These are phyloP conservation scores for Paramisgurnus dabryanus DNA, from an alignment of 2,113 vertebrate species.

Conservation along the genomic window DNA sequence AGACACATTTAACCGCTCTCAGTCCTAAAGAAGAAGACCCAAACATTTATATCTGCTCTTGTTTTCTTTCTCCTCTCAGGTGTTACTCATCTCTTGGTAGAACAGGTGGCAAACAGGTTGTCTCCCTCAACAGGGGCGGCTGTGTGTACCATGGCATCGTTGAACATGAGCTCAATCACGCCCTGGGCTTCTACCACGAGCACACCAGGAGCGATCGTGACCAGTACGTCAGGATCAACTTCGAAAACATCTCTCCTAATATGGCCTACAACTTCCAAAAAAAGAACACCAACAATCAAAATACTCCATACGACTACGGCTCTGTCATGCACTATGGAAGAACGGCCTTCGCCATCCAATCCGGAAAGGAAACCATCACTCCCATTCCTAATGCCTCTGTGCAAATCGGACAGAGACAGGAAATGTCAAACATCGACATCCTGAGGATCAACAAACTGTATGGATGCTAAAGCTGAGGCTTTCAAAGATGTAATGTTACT, in stretches of 20 bases:
- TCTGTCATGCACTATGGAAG: conserved; percentile 61
- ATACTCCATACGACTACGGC: conserved; percentile 55
- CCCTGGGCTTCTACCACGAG: too few relatives aligned
- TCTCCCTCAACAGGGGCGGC: conserved; percentile 49
- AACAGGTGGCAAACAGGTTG: not conserved
- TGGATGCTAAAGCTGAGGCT: conserved; percentile 22
- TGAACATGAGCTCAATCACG: conserved; percentile 10
- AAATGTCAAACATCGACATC: conserved; percentile 44
- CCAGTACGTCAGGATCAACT: conserved; percentile 51
- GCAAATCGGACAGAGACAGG: conserved; percentile 48
- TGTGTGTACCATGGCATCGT: conserved; percentile 38
- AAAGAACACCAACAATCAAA: conserved; percentile 50
- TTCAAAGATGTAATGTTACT: not conserved
- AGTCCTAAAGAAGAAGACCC: too few relatives aligned
- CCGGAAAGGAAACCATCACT: conserved; percentile 46
- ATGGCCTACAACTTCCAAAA: conserved; percentile 36
- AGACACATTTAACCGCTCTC: too few relatives aligned
- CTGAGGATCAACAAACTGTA: conserved; percentile 52
- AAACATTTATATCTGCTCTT: too few relatives aligned
- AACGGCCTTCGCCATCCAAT: conserved; percentile 42
- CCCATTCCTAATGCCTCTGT: conserved; percentile 42
- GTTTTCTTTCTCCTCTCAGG: too few relatives aligned
- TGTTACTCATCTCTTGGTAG: too few relatives aligned
- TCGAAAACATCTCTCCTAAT: conserved; percentile 46
- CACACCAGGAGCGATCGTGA: too few relatives aligned